phyloP scores from a whole-genome alignment of 2,888 invertebrate genomes.

The Drosophila leonis region DNA sequence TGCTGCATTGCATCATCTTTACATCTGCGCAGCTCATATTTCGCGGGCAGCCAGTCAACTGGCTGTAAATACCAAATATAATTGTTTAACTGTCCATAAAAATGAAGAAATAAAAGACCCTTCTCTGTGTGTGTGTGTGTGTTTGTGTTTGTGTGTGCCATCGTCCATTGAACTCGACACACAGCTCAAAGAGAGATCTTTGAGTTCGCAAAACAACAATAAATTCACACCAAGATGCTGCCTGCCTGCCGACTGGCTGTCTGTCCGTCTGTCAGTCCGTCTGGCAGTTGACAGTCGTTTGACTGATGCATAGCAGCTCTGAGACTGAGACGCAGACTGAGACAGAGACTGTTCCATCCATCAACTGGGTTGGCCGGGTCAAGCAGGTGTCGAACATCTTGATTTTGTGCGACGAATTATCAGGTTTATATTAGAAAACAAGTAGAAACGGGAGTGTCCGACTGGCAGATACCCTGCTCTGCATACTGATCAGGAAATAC shows the following conservation, averaged over 20 bases:
- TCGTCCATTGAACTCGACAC: conserved; percentile 64
- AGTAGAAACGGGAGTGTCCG: background rate
- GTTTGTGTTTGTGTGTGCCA: conserved; percentile 1
- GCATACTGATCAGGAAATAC: background rate
- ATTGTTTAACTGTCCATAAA: conserved; percentile 77
- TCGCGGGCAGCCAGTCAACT: conserved; percentile 44
- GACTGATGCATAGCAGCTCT: conserved; percentile 29
- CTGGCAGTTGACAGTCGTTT: conserved; percentile 47
- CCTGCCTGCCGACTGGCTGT: conserved; percentile 6
- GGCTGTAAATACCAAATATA: conserved; percentile 76
- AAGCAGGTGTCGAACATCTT: conserved; percentile 63
- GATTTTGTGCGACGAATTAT: conserved; percentile 35
- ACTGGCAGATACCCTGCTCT: background rate
- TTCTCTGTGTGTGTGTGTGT: conserved; percentile 37
- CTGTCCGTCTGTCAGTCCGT: conserved; percentile 6
- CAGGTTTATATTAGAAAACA: conserved; percentile 19
- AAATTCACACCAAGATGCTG: conserved; percentile 73
- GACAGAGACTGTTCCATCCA: conserved; percentile 45
- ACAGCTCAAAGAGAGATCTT: conserved; percentile 56
- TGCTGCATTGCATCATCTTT: conserved; percentile 60
- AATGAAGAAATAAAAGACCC: conserved; percentile 73
- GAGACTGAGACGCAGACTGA: background rate
- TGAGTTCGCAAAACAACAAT: conserved; percentile 56
- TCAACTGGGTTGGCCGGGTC: conserved; percentile 55
- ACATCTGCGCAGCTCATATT: conserved; percentile 62